phyloP scores from a whole-genome alignment of 2,888 invertebrate genomes.

The Drosophila aldrichi region DNA sequence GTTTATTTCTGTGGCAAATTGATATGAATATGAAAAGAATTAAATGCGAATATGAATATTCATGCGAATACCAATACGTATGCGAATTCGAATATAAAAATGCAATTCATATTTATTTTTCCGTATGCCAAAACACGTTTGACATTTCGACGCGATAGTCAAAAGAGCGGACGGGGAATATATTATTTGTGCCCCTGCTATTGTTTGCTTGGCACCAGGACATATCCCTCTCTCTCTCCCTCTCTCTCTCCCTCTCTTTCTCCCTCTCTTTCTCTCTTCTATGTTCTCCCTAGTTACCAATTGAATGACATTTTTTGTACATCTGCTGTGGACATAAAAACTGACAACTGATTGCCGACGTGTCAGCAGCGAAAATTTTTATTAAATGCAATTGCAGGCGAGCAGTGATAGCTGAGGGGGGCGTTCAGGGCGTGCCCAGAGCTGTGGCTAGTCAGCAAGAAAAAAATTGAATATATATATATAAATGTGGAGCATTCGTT shows the following conservation, averaged over 20 bases:
- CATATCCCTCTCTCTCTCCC: background rate
- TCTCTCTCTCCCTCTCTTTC: background rate
- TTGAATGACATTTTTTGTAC: constrained; percentile 51
- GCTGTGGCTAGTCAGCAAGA: constrained; percentile 12
- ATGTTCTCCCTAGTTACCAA: constrained; percentile 6
- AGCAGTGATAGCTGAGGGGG: background rate
- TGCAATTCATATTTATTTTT: constrained; percentile 57
- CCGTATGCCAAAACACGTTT: constrained; percentile 55
- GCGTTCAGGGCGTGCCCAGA: background rate
- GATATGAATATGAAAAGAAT: constrained; percentile 26
- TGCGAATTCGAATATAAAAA: constrained; percentile 41
- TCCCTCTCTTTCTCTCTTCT: background rate
- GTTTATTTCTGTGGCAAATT: constrained; percentile 3
- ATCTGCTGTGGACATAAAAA: constrained; percentile 62
- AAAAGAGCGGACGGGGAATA: background rate
- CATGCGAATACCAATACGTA: constrained; percentile 21
- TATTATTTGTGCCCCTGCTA: constrained; percentile 3
- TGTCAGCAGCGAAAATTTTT: constrained; percentile 63
- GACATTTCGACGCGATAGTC: constrained; percentile 51
- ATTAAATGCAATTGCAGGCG: constrained; percentile 69
- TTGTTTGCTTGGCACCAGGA: constrained; percentile 25
- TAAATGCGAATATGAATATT: constrained; percentile 26
- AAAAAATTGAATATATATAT: background rate
- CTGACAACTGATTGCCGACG: constrained; percentile 79
- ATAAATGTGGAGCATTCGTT: constrained; percentile 7